Conservation (phyloP, 2,888 invertebrate genomes). For the Melipona bicolor region DNA sequence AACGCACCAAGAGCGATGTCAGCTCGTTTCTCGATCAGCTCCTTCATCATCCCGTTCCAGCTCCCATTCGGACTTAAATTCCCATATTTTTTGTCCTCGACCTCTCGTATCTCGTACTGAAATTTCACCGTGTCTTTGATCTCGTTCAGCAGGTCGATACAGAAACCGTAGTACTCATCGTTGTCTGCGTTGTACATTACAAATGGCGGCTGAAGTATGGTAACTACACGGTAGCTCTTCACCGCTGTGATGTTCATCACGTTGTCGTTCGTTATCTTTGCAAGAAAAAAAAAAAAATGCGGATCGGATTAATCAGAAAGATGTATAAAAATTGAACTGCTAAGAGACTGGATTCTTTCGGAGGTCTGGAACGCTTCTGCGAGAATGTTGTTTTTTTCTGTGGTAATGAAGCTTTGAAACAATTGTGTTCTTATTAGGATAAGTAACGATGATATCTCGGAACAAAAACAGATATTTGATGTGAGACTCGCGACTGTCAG, state of each 20-base stretch:
- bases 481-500: slow-evolving; percentile 8
- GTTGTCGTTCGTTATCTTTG: slow-evolving; percentile 56
- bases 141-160: slow-evolving; percentile 96
- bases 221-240: slow-evolving; percentile 94
- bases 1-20: slow-evolving; percentile 97
- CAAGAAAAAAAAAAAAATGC: neutral
- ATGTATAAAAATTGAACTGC: neutral
- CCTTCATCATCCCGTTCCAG: slow-evolving; percentile 94
- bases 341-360: neutral
- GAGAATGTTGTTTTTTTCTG: no score
- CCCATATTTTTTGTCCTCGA: slow-evolving; percentile 93
- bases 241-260: slow-evolving; percentile 92
- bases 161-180: slow-evolving; percentile 90
- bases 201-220: slow-evolving; percentile 94
- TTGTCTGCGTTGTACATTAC: slow-evolving; percentile 89
- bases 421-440: neutral
- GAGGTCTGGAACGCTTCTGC: neutral
- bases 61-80: slow-evolving; percentile 94
- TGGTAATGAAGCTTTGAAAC: no score
- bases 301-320: neutral
- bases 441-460: neutral
- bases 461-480: neutral
- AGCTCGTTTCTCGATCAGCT: slow-evolving; percentile 93
- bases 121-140: slow-evolving; percentile 94
- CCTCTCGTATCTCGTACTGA: slow-evolving; percentile 94